Conservation (phyloP, 2,797 vertebrate genomes). For the Scolopax bukidnonensis region DNA sequence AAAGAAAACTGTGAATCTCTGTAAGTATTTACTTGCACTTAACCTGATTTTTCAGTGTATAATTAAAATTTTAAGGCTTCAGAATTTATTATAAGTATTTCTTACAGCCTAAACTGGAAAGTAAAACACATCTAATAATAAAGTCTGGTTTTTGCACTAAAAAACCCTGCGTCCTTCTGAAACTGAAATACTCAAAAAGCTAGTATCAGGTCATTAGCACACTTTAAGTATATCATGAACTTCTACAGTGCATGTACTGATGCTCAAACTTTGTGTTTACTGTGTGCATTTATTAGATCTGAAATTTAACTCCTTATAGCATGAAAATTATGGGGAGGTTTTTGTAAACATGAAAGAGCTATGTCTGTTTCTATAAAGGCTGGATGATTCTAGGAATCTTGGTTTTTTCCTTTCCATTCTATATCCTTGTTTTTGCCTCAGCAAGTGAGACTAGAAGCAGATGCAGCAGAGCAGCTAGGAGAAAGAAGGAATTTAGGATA, state of each 20-base stretch:
- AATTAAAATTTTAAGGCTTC: not conserved
- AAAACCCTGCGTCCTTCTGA: not conserved
- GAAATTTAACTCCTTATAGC: not conserved
- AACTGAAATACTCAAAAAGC: not conserved
- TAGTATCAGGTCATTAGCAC: not conserved
- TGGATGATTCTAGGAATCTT: not conserved
- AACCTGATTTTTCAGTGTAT: not conserved
- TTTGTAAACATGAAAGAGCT: not conserved
- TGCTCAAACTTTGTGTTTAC: not conserved
- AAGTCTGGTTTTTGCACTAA: not conserved
- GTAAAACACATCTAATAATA: not conserved
- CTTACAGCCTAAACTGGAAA: not conserved
- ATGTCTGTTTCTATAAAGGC: not conserved
- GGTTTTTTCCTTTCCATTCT: not conserved
- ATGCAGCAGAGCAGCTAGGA: not conserved
- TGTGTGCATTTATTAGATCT: not conserved
- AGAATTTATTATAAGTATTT: not conserved
- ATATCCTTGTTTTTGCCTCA: not conserved
- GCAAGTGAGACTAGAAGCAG: not conserved
- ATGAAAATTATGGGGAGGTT: not conserved
- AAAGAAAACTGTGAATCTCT: not conserved
- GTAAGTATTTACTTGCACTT: not conserved
- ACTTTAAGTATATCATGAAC: not conserved
- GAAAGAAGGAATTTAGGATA: not conserved
- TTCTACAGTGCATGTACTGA: not conserved